Conservation (phyloP, 1,140 invertebrate genomes). For the Melanaphis sacchari region DNA sequence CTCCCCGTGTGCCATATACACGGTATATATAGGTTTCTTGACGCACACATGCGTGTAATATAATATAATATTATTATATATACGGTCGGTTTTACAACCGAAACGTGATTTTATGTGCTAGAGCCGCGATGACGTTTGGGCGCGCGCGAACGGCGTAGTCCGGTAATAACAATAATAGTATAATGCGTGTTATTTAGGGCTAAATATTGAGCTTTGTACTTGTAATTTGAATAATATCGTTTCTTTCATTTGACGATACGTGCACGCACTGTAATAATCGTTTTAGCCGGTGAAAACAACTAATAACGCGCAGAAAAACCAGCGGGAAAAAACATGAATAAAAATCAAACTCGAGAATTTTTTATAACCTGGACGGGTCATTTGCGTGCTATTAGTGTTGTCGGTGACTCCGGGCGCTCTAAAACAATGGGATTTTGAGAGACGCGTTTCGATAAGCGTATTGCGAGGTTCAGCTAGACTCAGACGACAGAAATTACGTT, state of each 20-base stretch:
- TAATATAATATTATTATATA: not conserved
- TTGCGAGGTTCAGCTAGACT: not conserved
- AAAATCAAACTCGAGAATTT: not conserved
- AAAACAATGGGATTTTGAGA: slow-evolving; percentile 43
- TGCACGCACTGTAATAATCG: not conserved
- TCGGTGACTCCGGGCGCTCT: not conserved
- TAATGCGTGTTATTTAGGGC: not conserved
- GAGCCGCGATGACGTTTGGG: not conserved
- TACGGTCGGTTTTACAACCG: slow-evolving; percentile 37
- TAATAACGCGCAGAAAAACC: not conserved
- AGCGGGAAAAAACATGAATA: not conserved
- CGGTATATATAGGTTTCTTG: not conserved
- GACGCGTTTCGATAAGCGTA: not conserved
- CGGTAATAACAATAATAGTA: not conserved
- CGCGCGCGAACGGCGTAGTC: not conserved
- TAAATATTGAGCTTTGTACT: not conserved
- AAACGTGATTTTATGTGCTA: slow-evolving; percentile 46
- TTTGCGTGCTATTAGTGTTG: not conserved
- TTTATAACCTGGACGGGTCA: not conserved
- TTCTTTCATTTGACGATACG: not conserved
- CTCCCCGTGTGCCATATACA: not conserved
- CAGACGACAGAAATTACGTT: not conserved
- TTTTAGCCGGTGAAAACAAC: not conserved
- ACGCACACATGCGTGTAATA: not conserved
- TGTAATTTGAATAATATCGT: not conserved